Evolutionary conservation across 1,140 invertebrate species (phyloP), one percentile per base, ranked within the genome.

Genomic region (Drosophila ohnishii): DNA sequence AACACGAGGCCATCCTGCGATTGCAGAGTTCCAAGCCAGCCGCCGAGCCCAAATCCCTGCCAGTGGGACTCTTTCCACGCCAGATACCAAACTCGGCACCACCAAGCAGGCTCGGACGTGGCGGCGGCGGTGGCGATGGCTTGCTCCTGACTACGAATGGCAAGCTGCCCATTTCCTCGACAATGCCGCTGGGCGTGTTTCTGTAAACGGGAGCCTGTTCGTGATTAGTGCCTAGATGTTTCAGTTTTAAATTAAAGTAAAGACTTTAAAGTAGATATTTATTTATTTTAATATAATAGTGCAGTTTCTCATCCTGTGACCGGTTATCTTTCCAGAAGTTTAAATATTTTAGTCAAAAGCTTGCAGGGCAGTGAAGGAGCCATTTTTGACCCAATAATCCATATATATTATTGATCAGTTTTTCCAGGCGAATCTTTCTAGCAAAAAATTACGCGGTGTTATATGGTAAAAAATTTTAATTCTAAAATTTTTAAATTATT

Each of bases 1-100:
- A 75, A 8, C 82, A 86, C 16, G 71, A 56, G 3, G 22, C 63
- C 5, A 86, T 83, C 5, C 22, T 86, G 0, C 50, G 64, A 14
- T 16, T 79, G 19, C 83, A 87, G 30, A 59, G 63, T 8, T 47
- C 32, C 13, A 69, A 55, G n/a, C 8, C 16, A 5, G 3, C 28
- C 11, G 14, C 39, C 8, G 61, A 5, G 9, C 25, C 25, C 2
- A 64, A 47, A 5, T 3, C 22, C 9, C 34, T 32, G 5, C 57
- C 16, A 11, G 35, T 42, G n/a, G 81, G 35, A 13, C 67, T 32
- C 2, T 77, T 25, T 1, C 72, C 55, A 34, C 67, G 37, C 25
- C 73, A 71, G 32, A 3, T 71, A 25, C 13, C 64, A 13, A 58
- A 34, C 11, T 58, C 73, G 1, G 40, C 42, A 10, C 63, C 73